Evolutionary conservation across 2,888 invertebrate species (phyloP), one percentile per base, ranked within the genome.

Genomic region (Pachymerium ferrugineum): DNA sequence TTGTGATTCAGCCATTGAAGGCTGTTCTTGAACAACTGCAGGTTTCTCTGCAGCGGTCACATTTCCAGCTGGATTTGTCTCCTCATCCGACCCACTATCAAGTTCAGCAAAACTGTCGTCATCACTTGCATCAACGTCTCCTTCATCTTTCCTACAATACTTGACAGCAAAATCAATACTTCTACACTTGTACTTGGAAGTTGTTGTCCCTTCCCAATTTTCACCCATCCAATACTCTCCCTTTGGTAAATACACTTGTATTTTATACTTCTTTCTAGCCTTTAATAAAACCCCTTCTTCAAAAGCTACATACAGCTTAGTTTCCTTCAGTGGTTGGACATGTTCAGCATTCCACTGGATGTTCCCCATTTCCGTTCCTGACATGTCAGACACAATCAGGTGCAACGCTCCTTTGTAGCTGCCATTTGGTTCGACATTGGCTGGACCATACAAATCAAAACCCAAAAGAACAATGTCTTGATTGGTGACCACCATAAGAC

Each of bases 121-220:
- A 67, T 73, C 73, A 73, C 73, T 73, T 10, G 4, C 6, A 19
- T 73, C 73, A 12, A 19, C 68, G 10, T 67, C 67, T 12, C n/a
- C n/a, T 5, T 22, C 28, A 35, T 67, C 33, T 30, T 73, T 73
- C 25, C 33, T 62, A 19, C 72, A 72, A 22, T 73, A 73, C 33
- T 73, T 73, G n/a, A 73, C 38, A 3, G 73, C 73, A 73, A 73
- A 73, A 33, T 73, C 73, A 67, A 73, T 73, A 25, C 73, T 73
- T 14, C 73, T 28, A 22, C 73, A 73, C 33, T 73, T 73, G 25
- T 73, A 73, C 35, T 73, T 73, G 3, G 73, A 73, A n/a, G 73
- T 73, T 19, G 73, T 73, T 8, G 73, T 73, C 1, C 73, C 73
- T 22, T 73, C 73, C 73, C 73, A 73, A 67, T 73, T 73, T 16